Evolutionary conservation across 2,888 invertebrate genomes (phyloP), one percentile per base, ranked within the genome.

Genomic region (Lasioglossum marginatum): DNA sequence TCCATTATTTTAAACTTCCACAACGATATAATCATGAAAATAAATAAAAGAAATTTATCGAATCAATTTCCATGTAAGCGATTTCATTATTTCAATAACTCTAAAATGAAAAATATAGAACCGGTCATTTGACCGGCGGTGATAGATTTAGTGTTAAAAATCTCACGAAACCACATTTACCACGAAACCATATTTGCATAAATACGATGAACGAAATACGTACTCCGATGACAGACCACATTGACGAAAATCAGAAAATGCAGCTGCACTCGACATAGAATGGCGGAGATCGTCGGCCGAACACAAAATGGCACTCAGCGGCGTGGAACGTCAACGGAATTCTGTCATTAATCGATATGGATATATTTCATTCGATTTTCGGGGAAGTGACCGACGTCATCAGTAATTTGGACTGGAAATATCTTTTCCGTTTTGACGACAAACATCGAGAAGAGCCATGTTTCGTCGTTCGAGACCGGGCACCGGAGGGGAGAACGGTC

Each of bases 401-500:
- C 37, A n/a, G 23, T 37, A 57, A 73, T 57, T 74, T 76, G 37
- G n/a, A n/a, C 16, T 43, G 75, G 78, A 79, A 83, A 87, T 83
- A 83, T 77, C 77, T 72, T 68, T 73, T 79, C 60, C 75, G 66
- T 63, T 80, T 19, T 66, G 27, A 48, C 79, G 60, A 23, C 70
- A 6, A 34, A 23, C 45, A 79, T 81, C 81, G 87, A 79, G 87
- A 77, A 12, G 23, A 27, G 77, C 83, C 87, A 81, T 87, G 52
- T 83, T 87, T 77, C 66, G 34, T 40, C 45, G 14, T 27, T 23
- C 57, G 37, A 73, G 82, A 85, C 60, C 37, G 73, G 45, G 68
- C 70, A 31, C 70, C 71, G 73, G 79, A 81, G 85, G 89, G 84
- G 82, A 83, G 23, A 86, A 76, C 78, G 37, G 57, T n/a, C 34